phyloP scores from a whole-genome alignment of 2,888 invertebrate genomes.

The Ochropacha duplaris region DNA sequence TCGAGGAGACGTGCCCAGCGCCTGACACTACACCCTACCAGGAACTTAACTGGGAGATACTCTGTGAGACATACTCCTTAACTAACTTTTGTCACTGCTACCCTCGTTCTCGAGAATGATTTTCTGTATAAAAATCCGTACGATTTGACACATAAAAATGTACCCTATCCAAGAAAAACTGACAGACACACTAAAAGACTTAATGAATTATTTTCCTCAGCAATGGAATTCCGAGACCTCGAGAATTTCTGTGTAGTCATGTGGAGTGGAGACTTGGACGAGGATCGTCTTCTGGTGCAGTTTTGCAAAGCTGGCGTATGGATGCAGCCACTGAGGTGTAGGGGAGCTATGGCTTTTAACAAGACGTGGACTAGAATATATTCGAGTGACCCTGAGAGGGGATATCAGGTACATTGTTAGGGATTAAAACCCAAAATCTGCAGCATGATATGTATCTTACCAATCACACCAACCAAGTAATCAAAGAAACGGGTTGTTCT shows the following conservation, averaged over 20 bases:
- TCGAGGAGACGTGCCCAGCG: slow-evolving; percentile 82
- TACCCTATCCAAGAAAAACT: too few species aligned
- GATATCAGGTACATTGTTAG: slow-evolving; percentile 77
- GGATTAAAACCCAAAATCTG: too few species aligned
- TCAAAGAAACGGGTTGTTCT: too few species aligned
- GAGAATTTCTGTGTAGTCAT: slow-evolving; percentile 88
- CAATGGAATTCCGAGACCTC: slow-evolving; percentile 87
- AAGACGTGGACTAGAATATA: slow-evolving; percentile 86
- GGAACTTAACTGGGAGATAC: slow-evolving; percentile 87
- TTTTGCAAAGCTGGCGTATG: slow-evolving; percentile 80
- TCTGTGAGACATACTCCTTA: slow-evolving; percentile 75
- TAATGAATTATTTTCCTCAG: slow-evolving; percentile 42
- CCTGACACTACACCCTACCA: slow-evolving; percentile 83
- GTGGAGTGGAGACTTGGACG: slow-evolving; percentile 92
- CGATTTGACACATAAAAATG: too few species aligned
- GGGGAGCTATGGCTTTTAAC: slow-evolving; percentile 87
- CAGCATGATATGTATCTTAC: too few species aligned
- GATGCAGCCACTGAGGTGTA: slow-evolving; percentile 83
- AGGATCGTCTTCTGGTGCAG: slow-evolving; percentile 87
- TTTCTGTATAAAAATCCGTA: too few species aligned
- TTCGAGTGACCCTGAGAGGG: slow-evolving; percentile 86
- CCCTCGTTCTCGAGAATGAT: too few species aligned
- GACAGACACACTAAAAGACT: too few species aligned
- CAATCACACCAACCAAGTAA: too few species aligned
- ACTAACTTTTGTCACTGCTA: too few species aligned